Evolutionary conservation across 2,888 invertebrate species (phyloP).

Genomic region (Melikaiella ostensackeni): DNA sequence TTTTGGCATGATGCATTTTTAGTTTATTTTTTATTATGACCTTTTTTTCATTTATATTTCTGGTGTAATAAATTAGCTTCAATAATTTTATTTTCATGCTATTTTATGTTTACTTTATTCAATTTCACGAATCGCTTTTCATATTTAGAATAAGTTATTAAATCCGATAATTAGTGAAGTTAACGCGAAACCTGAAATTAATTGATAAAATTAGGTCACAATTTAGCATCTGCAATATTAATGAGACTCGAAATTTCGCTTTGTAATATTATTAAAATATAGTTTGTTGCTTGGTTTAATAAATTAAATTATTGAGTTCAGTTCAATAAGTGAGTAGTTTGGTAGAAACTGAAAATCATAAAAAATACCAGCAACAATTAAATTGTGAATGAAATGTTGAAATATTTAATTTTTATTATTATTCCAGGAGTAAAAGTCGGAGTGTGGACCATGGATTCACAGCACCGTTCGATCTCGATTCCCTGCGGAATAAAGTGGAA

Average conservation of each 20-base stretch:
- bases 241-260: background rate
- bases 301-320: conserved; percentile 1
- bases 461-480: conserved; percentile 90
- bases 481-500: conserved; percentile 91
- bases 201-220: background rate
- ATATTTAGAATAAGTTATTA: too few species aligned
- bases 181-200: background rate
- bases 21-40: background rate
- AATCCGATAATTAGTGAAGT: background rate
- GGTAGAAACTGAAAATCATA: background rate
- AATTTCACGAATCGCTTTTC: too few species aligned
- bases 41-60: conserved; percentile 5
- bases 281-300: background rate
- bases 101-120: background rate
- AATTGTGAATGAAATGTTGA: background rate
- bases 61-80: background rate
- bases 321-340: background rate
- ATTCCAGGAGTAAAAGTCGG: conserved; percentile 90
- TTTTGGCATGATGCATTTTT: conserved; percentile 29
- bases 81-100: background rate
- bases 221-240: background rate
- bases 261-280: background rate
- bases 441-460: conserved; percentile 94
- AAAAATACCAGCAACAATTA: background rate
- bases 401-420: background rate